Evolutionary conservation across 2,888 invertebrate species (phyloP).

Genomic region (Sminthurinus aureus): DNA sequence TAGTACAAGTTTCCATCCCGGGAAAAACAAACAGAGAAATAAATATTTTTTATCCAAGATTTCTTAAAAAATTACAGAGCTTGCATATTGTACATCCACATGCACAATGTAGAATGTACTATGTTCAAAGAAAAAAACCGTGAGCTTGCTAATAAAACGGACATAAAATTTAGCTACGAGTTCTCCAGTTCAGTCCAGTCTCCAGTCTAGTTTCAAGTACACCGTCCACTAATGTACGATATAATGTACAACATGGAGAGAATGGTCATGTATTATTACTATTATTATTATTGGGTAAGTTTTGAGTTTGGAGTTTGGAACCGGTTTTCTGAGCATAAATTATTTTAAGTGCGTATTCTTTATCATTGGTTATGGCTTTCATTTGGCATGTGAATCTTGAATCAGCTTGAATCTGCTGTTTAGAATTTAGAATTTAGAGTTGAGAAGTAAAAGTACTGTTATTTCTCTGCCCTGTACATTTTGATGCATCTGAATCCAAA

Average conservation of each 20-base stretch:
- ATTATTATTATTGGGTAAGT: neutral
- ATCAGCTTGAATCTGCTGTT: too few species aligned
- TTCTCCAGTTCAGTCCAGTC: neutral
- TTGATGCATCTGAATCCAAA: too few species aligned
- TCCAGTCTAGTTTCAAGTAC: neutral
- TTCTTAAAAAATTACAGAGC: neutral
- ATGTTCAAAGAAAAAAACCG: neutral
- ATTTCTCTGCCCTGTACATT: too few species aligned
- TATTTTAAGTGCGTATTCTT: conserved; percentile 18
- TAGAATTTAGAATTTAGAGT: neutral
- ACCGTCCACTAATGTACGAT: too few species aligned
- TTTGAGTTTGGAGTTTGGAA: neutral
- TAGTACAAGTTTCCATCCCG: neutral
- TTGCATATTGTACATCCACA: too few species aligned
- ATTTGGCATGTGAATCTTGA: neutral
- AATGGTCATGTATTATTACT: neutral
- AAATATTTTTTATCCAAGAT: neutral
- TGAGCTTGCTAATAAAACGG: neutral
- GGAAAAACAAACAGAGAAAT: neutral
- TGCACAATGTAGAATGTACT: too few species aligned
- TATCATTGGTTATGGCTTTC: neutral
- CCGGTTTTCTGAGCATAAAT: conserved; percentile 12
- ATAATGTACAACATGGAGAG: neutral
- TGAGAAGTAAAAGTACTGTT: neutral
- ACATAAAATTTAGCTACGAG: neutral